Percentiles rank a stretch among this genome's conserved stretches.
Conservation (phyloP, 2,113 vertebrate species). For the Xiphias gladius region DNA sequence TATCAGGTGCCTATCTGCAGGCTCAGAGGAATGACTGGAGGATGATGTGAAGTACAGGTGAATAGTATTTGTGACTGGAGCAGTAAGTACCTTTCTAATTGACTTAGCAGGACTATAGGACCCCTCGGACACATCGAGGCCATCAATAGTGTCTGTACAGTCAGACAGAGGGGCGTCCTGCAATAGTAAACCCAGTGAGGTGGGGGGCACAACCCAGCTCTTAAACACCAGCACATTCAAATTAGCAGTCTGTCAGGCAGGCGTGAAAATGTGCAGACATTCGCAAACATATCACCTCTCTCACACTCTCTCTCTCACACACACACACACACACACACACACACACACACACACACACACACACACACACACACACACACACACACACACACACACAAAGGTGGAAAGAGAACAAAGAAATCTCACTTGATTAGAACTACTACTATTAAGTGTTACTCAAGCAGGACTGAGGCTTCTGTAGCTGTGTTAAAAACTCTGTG, state of each 20-base stretch:
- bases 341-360: too few species aligned
- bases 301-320: conserved; percentile 10
- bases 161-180: conserved; percentile 99
- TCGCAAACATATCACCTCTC: conserved; percentile 33
- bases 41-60: conserved; percentile 52
- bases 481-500: neutral
- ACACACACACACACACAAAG: conserved; percentile 44
- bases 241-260: conserved; percentile 43
- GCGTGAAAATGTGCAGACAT: conserved; percentile 34
- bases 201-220: conserved; percentile 88
- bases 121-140: conserved; percentile 96
- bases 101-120: conserved; percentile 97
- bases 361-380: neutral
- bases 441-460: neutral
- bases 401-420: conserved; percentile 56
- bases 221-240: conserved; percentile 62
- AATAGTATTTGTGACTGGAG: conserved; percentile 71
- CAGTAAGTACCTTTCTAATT: conserved; percentile 98
- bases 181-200: conserved; percentile 95
- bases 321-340: conserved; percentile 16
- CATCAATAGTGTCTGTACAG: conserved; percentile 99
- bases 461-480: too few species aligned
- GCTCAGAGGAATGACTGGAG: conserved; percentile 24
- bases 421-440: neutral
- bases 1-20: neutral